Conservation (phyloP, 2,888 invertebrate genomes). For the Hyppa rectilinea region DNA sequence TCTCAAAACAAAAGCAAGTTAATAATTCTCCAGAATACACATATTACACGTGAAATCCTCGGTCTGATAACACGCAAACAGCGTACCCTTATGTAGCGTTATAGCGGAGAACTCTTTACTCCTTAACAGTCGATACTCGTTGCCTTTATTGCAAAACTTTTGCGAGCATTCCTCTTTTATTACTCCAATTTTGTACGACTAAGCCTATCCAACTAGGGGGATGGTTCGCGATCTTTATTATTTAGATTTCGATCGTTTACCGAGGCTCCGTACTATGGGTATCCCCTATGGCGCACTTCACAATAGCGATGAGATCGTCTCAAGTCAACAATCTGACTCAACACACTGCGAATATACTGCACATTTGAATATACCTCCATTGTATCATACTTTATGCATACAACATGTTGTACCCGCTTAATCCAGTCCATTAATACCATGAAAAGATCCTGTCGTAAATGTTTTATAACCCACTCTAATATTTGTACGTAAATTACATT, state of each 20-base stretch:
- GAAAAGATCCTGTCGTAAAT: constrained; percentile 50
- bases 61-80: constrained; percentile 65
- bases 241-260: constrained; percentile 87
- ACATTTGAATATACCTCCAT: constrained; percentile 54
- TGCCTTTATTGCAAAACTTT: constrained; percentile 90
- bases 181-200: constrained; percentile 90
- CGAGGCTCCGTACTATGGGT: constrained; percentile 58
- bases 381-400: constrained; percentile 52
- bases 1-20: constrained; percentile 51
- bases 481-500: constrained; percentile 59
- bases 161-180: constrained; percentile 90
- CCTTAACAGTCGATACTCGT: constrained; percentile 90
- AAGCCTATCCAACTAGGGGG: constrained; percentile 84
- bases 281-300: constrained; percentile 67
- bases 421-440: constrained; percentile 52
- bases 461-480: constrained; percentile 52
- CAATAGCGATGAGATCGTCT: constrained; percentile 58
- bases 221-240: constrained; percentile 86
- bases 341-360: constrained; percentile 56
- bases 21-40: constrained; percentile 54
- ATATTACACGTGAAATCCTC: constrained; percentile 56
- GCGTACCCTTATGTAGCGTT: constrained; percentile 61
- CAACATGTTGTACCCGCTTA: constrained; percentile 49
- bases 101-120: constrained; percentile 85
- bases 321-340: constrained; percentile 63